Conservation (phyloP, 2,797 vertebrate genomes). For the Tangara arthus region DNA sequence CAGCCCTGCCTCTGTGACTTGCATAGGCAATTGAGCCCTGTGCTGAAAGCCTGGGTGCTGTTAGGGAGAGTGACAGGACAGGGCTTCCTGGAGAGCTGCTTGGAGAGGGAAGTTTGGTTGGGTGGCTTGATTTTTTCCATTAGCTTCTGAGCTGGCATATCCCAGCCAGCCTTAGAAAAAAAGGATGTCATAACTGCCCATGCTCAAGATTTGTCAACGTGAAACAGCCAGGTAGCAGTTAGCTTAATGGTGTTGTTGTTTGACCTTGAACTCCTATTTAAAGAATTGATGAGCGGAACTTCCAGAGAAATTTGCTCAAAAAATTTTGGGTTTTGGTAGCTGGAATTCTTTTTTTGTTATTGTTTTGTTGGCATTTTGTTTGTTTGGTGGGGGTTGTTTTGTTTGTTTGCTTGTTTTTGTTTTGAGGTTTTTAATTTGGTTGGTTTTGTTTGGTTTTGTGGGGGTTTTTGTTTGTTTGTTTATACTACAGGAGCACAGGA, state of each 20-base stretch:
- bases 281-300: neutral
- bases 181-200: neutral
- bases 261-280: neutral
- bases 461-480: neutral
- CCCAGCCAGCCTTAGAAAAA: neutral
- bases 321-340: fast-evolving
- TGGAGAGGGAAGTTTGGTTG: fast-evolving
- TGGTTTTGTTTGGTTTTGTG: neutral
- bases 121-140: neutral
- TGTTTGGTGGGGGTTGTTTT: neutral
- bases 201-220: neutral
- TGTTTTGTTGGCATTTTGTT: neutral
- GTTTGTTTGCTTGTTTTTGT: too few species aligned
- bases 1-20: slow-evolving; percentile 21
- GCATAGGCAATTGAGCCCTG: neutral
- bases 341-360: neutral
- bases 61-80: neutral
- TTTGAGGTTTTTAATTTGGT: neutral
- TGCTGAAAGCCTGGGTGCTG: fast-evolving
- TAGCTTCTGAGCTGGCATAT: neutral
- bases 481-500: neutral
- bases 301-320: neutral
- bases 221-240: neutral
- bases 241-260: neutral
- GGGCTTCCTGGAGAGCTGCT: neutral